Percentiles rank a stretch among this genome's conserved stretches.
These are phyloP conservation scores for Tethya wilhelma DNA, from an alignment of 37 sponge, comb jelly and placozoan species.

Conservation along the genomic window DNA sequence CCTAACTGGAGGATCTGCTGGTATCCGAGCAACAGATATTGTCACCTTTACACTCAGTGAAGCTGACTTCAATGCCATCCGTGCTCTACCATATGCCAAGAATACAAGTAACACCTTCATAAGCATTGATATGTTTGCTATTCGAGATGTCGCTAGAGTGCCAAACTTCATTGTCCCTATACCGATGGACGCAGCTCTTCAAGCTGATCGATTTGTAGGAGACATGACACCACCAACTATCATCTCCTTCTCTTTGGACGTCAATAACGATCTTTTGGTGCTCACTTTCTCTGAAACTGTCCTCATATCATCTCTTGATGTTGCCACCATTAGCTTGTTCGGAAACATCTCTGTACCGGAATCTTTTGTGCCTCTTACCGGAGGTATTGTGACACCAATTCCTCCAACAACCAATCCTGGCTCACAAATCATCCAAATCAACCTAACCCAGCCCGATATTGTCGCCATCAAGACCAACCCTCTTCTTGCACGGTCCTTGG, in stretches of 20 bases:
- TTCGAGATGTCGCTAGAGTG: constrained; percentile 65
- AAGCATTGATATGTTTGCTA: constrained; percentile 62
- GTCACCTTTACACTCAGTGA: constrained; percentile 55
- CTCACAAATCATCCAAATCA: constrained; percentile 45
- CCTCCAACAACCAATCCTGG: constrained; percentile 44
- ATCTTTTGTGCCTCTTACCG: constrained; percentile 63
- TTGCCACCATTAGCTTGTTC: constrained; percentile 28
- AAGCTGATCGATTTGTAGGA: constrained; percentile 24
- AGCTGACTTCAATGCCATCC: constrained; percentile 62
- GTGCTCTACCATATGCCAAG: constrained; percentile 57
- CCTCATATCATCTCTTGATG: constrained; percentile 40
- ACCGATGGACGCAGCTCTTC: constrained; percentile 32
- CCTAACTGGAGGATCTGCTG: constrained; percentile 71
- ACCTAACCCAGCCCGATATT: constrained; percentile 75
- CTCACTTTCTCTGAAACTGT: constrained; percentile 83
- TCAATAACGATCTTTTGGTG: constrained; percentile 49
- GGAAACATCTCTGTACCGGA: constrained; percentile 35
- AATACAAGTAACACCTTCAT: constrained; percentile 63
- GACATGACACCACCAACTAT: constrained; percentile 71
- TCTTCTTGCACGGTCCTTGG: constrained; percentile 30
- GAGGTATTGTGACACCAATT: constrained; percentile 62
- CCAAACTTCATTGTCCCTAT: constrained; percentile 63
- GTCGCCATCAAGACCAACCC: constrained; percentile 68
- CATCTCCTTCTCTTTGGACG: constrained; percentile 55
- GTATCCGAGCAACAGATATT: constrained; percentile 27